Evolutionary conservation across 2,888 invertebrate species (phyloP).

Genomic region (Luperina testacea): DNA sequence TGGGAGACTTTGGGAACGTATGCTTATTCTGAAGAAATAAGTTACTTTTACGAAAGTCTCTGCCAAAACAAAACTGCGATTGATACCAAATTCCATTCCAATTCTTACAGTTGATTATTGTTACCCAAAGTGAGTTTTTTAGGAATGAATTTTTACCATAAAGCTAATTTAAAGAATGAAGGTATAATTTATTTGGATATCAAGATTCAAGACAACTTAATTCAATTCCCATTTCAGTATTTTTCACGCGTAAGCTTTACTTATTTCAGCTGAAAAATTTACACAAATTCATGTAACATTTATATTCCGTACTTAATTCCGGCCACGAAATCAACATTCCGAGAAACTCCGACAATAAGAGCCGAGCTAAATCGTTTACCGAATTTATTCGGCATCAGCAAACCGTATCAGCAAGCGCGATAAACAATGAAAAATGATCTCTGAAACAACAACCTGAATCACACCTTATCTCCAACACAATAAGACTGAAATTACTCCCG

Average conservation of each 20-base stretch:
- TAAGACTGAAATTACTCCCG: conserved; percentile 34
- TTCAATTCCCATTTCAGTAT: conserved; percentile 34
- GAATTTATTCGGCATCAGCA: conserved; percentile 65
- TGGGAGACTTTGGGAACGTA: not conserved
- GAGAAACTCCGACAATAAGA: conserved; percentile 47
- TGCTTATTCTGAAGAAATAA: conserved; percentile 3
- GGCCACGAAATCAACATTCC: conserved; percentile 47
- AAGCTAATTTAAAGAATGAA: not conserved
- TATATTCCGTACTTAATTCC: conserved; percentile 39
- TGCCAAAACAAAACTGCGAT: not conserved
- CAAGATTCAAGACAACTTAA: conserved; percentile 14
- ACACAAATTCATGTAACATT: conserved; percentile 44
- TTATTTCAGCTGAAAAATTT: conserved; percentile 31
- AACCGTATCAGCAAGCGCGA: conserved; percentile 61
- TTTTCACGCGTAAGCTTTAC: conserved; percentile 28
- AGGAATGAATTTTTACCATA: not conserved
- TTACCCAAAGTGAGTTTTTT: not conserved
- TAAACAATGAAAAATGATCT: conserved; percentile 67
- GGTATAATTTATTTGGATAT: not conserved
- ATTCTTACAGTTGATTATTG: not conserved
- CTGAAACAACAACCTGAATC: conserved; percentile 34
- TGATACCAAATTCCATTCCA: not conserved
- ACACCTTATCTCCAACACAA: conserved; percentile 16
- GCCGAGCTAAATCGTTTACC: conserved; percentile 52
- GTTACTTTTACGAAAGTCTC: not conserved